phyloP scores from a whole-genome alignment of 1,140 invertebrate species.

The Cheumatopsyche charites region DNA sequence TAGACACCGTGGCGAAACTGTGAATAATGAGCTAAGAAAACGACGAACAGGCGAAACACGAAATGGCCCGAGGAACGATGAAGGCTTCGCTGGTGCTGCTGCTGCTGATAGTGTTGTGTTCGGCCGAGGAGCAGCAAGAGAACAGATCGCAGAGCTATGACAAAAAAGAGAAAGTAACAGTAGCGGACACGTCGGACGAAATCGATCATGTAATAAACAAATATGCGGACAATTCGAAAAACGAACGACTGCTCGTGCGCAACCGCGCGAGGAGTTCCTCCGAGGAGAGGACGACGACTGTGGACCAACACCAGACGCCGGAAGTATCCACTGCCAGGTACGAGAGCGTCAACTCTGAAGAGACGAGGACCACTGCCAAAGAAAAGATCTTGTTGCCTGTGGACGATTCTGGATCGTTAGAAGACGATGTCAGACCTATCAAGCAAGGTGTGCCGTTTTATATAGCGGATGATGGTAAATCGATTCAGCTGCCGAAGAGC shows the following conservation, averaged over 20 bases:
- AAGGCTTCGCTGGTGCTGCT: slow-evolving; percentile 2
- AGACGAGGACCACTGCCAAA: slow-evolving; percentile 5
- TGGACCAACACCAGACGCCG: background rate
- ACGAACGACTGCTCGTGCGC: slow-evolving; percentile 1
- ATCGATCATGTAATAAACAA: slow-evolving; percentile 25
- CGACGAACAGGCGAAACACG: slow-evolving; percentile 5
- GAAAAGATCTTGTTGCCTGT: slow-evolving; percentile 27
- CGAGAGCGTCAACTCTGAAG: slow-evolving; percentile 16
- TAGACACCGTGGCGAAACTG: slow-evolving; percentile 26
- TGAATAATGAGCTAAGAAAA: slow-evolving; percentile 29
- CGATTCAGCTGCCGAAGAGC: slow-evolving; percentile 42
- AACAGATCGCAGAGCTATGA: slow-evolving; percentile 23
- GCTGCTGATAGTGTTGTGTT: slow-evolving; percentile 15
- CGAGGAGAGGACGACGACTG: background rate
- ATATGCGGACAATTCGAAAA: slow-evolving; percentile 15
- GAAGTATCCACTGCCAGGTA: background rate
- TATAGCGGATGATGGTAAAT: slow-evolving; percentile 44
- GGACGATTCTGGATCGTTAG: slow-evolving; percentile 32
- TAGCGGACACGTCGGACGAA: background rate
- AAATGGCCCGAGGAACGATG: slow-evolving; percentile 11
- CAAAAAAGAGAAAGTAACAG: slow-evolving; percentile 29
- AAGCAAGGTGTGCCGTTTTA: slow-evolving; percentile 42
- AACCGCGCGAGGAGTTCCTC: background rate
- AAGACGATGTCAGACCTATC: slow-evolving; percentile 24
- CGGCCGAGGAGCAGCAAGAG: slow-evolving; percentile 1